These are phyloP conservation scores for Crocidura indochinensis DNA, from an alignment of 2,797 vertebrate genomes.

Conservation along the genomic window DNA sequence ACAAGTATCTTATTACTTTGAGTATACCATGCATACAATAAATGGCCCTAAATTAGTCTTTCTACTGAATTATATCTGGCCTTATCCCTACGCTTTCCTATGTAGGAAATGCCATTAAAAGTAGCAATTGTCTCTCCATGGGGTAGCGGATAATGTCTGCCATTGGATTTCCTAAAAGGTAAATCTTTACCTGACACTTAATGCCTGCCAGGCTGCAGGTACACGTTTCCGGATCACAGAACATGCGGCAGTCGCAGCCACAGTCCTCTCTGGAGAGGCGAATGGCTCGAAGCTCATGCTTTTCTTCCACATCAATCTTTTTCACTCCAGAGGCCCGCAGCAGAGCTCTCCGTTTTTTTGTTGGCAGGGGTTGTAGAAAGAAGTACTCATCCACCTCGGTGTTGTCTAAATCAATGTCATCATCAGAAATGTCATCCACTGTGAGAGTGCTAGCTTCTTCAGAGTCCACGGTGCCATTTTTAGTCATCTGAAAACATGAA, in stretches of 20 bases:
- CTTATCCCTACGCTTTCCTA: background rate
- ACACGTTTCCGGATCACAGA: slow-evolving; percentile 98
- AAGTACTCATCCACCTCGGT: slow-evolving; percentile 99
- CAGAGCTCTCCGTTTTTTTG: slow-evolving; percentile 97
- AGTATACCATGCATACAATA: background rate
- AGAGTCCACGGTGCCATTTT: slow-evolving; percentile 97
- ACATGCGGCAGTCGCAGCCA: slow-evolving; percentile 97
- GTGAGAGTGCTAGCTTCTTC: slow-evolving; percentile 97
- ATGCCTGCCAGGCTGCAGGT: slow-evolving; percentile 99
- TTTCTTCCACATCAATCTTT: slow-evolving; percentile 99
- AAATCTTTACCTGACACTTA: slow-evolving; percentile 96
- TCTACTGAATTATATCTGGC: background rate
- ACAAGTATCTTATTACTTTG: background rate
- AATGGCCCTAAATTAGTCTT: slow-evolving; percentile 5
- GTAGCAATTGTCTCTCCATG: rapidly evolving
- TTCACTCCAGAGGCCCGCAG: slow-evolving; percentile 97
- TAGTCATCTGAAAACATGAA: slow-evolving; percentile 94
- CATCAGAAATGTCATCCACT: slow-evolving; percentile 98
- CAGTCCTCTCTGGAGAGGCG: slow-evolving; percentile 98
- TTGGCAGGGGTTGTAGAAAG: slow-evolving; percentile 98
- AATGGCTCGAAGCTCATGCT: slow-evolving; percentile 97
- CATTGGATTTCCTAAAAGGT: background rate
- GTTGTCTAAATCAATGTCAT: slow-evolving; percentile 99
- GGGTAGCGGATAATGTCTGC: background rate
- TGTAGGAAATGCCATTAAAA: background rate